A percentile compares a stretch with the other conserved stretches of the same genome.
phyloP scores from a whole-genome alignment of 2,113 vertebrate genomes.

The Saccopteryx leptura region DNA sequence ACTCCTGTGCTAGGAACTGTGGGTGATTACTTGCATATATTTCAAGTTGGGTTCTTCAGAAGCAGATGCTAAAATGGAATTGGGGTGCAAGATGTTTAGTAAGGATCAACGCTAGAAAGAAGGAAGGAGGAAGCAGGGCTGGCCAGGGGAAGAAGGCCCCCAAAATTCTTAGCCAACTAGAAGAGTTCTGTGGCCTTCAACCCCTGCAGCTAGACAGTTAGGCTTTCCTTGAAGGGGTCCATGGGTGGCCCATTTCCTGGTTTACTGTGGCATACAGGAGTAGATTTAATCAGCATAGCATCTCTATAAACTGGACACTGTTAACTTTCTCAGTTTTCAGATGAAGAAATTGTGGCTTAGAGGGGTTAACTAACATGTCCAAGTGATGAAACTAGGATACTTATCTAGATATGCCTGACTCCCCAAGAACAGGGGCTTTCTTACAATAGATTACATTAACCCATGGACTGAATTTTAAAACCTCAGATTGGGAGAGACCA shows the following conservation, averaged over 20 bases:
- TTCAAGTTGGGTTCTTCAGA: background rate
- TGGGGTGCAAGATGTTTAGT: background rate
- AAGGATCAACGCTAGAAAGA: background rate
- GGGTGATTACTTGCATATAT: background rate
- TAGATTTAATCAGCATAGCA: constrained; percentile 1
- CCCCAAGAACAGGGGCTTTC: background rate
- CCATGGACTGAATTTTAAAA: background rate
- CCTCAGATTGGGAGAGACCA: background rate
- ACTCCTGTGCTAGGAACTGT: background rate
- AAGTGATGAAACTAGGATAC: background rate
- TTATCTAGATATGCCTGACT: background rate
- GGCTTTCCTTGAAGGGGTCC: background rate
- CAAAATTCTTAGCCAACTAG: background rate
- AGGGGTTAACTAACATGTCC: background rate
- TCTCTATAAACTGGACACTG: background rate
- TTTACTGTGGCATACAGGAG: background rate
- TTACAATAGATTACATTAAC: background rate
- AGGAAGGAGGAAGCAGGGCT: background rate
- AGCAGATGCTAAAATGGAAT: background rate
- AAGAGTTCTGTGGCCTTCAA: background rate
- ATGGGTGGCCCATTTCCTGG: background rate
- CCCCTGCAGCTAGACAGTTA: background rate
- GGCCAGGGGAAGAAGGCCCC: background rate
- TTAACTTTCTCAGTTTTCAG: constrained; percentile 8
- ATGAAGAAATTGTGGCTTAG: background rate